Evolutionary conservation across 2,888 invertebrate genomes (phyloP).

Genomic region (Aphidoletes aphidimyza): DNA sequence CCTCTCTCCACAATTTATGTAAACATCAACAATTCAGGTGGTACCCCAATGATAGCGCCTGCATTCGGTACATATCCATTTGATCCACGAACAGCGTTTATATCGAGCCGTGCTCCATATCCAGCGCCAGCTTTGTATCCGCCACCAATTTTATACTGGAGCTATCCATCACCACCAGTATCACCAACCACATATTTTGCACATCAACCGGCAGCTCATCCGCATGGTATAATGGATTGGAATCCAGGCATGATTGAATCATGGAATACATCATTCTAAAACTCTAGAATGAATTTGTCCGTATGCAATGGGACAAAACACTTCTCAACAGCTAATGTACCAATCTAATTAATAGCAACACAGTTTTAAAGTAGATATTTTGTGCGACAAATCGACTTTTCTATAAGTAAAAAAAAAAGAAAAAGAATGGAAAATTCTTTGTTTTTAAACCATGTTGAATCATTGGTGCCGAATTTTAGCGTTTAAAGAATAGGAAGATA

Average conservation of each 20-base stretch:
- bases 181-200: constrained; percentile 90
- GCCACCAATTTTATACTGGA: constrained; percentile 87
- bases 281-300: no score
- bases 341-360: no score
- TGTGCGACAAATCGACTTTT: no score
- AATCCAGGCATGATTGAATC: constrained; percentile 43
- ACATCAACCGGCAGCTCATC: constrained; percentile 67
- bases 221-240: constrained; percentile 57
- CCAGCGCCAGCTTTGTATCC: constrained; percentile 70
- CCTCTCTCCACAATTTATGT: no score
- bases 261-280: constrained; percentile 37
- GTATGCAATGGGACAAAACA: no score
- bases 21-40: constrained; percentile 71
- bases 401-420: no score
- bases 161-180: constrained; percentile 93
- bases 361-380: no score
- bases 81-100: constrained; percentile 67
- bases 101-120: constrained; percentile 65
- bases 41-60: constrained; percentile 69
- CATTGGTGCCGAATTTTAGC: no score
- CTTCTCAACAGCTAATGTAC: no score
- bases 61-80: constrained; percentile 68
- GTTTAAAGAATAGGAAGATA: no score
- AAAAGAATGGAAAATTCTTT: no score
- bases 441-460: no score